Evolutionary conservation across 2,113 vertebrate species (phyloP).

Genomic region (Gobiocypris rarus): DNA sequence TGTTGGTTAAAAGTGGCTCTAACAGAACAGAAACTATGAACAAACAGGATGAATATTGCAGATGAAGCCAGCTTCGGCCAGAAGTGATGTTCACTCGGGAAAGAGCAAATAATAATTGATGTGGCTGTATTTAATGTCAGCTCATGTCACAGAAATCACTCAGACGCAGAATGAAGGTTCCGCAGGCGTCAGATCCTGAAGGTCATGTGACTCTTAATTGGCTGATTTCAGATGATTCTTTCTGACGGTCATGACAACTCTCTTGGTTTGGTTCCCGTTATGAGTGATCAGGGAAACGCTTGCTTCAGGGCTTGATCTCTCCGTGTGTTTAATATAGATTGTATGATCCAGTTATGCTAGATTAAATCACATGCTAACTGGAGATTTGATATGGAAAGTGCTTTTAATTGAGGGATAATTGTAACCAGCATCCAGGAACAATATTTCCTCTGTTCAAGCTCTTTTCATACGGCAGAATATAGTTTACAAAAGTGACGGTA

Average conservation of each 20-base stretch:
- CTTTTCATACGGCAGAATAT: neutral
- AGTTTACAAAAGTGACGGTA: too few relatives aligned
- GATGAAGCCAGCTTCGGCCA: neutral
- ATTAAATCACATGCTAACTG: neutral
- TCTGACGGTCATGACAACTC: slow-evolving; percentile 2
- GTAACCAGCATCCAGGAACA: neutral
- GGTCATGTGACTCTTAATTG: slow-evolving; percentile 31
- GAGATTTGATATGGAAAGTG: neutral
- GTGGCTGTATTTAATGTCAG: slow-evolving; percentile 38
- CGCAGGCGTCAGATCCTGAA: too few relatives aligned
- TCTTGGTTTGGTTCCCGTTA: slow-evolving; percentile 24
- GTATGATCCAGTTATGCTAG: neutral
- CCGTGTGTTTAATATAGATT: neutral
- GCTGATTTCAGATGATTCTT: slow-evolving; percentile 2
- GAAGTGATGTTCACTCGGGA: neutral
- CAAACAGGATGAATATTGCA: neutral
- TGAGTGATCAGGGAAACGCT: neutral
- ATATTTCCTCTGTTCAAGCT: neutral
- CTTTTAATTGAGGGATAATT: neutral
- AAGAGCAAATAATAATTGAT: slow-evolving; percentile 21
- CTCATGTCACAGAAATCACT: slow-evolving; percentile 36
- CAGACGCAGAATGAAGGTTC: slow-evolving; percentile 23
- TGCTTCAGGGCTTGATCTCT: slow-evolving; percentile 6
- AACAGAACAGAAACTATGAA: neutral
- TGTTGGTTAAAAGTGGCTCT: neutral